Evolutionary conservation across 2,888 invertebrate species (phyloP).

Genomic region (Atethmia centrago): DNA sequence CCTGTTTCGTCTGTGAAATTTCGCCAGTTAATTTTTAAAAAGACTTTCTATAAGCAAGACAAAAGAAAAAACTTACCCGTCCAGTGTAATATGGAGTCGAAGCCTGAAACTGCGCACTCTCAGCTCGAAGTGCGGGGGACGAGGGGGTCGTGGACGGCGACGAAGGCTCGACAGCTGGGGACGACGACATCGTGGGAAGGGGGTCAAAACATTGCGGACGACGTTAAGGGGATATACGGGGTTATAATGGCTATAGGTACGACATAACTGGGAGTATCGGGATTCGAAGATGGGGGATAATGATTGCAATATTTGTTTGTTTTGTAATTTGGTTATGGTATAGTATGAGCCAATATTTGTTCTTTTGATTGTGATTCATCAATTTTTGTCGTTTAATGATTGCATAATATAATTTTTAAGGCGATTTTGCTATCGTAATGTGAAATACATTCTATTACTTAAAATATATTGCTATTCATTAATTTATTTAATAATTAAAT

Average conservation of each 20-base stretch:
- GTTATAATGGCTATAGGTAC: conserved; percentile 25
- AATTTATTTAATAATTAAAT: conserved; percentile 41
- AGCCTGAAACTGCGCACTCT: conserved; percentile 80
- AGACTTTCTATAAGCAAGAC: neutral
- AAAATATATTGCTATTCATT: conserved; percentile 42
- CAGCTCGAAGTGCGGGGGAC: conserved; percentile 82
- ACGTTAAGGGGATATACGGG: conserved; percentile 34
- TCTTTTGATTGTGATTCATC: neutral
- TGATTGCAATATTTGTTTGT: neutral
- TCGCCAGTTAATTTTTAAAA: no score
- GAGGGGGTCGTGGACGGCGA: conserved; percentile 86
- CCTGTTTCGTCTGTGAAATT: no score
- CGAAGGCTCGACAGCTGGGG: conserved; percentile 88
- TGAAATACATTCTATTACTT: conserved; percentile 11
- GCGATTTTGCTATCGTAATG: conserved; percentile 6
- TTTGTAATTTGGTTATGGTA: neutral
- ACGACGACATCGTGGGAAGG: conserved; percentile 88
- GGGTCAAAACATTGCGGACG: conserved; percentile 61
- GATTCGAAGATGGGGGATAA: rapidly evolving
- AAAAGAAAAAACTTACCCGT: conserved; percentile 74
- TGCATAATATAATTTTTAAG: conserved; percentile 9
- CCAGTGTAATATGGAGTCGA: conserved; percentile 84
- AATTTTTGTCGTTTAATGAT: conserved; percentile 13
- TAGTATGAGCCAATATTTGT: neutral
- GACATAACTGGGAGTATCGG: conserved; percentile 9